Conservation (phyloP, 2,888 invertebrate genomes). For the Arenicola marina region DNA sequence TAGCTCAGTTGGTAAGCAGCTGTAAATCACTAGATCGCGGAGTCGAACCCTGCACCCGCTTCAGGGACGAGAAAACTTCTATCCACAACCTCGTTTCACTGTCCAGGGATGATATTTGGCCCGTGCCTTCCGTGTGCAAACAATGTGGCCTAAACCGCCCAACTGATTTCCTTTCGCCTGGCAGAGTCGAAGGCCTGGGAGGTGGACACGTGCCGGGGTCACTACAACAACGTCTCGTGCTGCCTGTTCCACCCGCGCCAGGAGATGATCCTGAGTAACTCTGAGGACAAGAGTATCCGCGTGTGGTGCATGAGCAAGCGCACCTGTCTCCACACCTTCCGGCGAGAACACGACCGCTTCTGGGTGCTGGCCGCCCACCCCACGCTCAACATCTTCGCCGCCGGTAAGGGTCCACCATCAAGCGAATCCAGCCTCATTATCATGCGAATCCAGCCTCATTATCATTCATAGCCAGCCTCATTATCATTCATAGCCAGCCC, state of each 20-base stretch:
- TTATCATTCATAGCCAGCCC: too few species aligned
- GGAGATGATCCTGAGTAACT: slow-evolving; percentile 94
- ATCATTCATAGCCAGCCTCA: too few species aligned
- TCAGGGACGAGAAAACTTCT: too few species aligned
- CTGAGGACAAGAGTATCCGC: slow-evolving; percentile 96
- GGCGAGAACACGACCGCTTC: slow-evolving; percentile 94
- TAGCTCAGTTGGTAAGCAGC: too few species aligned
- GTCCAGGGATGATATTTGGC: too few species aligned
- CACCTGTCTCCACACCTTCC: slow-evolving; percentile 62
- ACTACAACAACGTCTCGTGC: slow-evolving; percentile 99
- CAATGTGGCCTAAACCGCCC: too few species aligned
- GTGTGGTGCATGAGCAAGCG: slow-evolving; percentile 90
- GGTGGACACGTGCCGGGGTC: slow-evolving; percentile 98
- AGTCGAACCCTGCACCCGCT: too few species aligned
- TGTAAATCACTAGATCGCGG: too few species aligned
- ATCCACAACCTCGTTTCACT: too few species aligned
- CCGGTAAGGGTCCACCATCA: slow-evolving; percentile 69
- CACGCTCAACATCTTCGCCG: slow-evolving; percentile 93
- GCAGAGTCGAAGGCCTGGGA: slow-evolving; percentile 84
- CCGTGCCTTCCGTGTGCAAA: too few species aligned
- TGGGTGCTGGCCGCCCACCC: slow-evolving; percentile 98
- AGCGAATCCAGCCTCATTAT: too few species aligned
- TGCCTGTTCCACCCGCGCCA: slow-evolving; percentile 96
- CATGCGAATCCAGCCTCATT: too few species aligned
- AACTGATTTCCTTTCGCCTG: slow-evolving; percentile 7